Base-by-base conservation (phyloP, 2,888 invertebrate genomes). In the Pediacus dermestoides region DNA sequence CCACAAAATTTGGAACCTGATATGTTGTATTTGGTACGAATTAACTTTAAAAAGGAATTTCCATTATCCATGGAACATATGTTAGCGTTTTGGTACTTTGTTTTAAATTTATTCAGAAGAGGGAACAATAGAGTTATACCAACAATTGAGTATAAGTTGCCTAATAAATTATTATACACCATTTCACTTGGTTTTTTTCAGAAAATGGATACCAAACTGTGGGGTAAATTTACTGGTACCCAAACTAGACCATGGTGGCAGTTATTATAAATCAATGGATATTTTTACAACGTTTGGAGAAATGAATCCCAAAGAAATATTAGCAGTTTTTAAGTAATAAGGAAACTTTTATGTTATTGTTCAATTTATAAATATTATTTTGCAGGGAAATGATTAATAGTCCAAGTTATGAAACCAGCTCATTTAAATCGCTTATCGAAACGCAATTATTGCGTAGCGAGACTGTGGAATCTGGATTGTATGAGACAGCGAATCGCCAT, bases 221-320 rank as follows among this genome's bases (percentile, higher is more conserved):
- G 88, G 88, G 11, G 22, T 48, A 40, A 46, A 60, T 44, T 42
- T 61, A 23, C 46, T 66, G 25, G 16, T 58, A 8, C 55, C 61
- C 7, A 55, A 54, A 48, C 15, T 46, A 16, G 32, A 53, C 3
- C 55, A 58, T 38, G 18, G n/a, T n/a, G n/a, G 50, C 8, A 35
- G 54, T 30, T 57, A 57, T 44, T 59, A 49, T 48, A 74, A 77
- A 3, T 75, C 81, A 46, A 77, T 82, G 52, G 79, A 76, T 38
- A 83, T 88, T 50, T 86, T 77, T 57, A 86, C 85, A 0, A 73
- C 78, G 62, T 87, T 85, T 60, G 79, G 81, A 0, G 81, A 86
- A 53, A 68, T 88, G 4, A 74, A 63, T 28, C 77, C 85, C 0
- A 57, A 63, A 28, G 76, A 87, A 63, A 74, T 84, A 55, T 57